phyloP scores from a whole-genome alignment of 2,888 invertebrate genomes.

The Rhagonycha fulva region DNA sequence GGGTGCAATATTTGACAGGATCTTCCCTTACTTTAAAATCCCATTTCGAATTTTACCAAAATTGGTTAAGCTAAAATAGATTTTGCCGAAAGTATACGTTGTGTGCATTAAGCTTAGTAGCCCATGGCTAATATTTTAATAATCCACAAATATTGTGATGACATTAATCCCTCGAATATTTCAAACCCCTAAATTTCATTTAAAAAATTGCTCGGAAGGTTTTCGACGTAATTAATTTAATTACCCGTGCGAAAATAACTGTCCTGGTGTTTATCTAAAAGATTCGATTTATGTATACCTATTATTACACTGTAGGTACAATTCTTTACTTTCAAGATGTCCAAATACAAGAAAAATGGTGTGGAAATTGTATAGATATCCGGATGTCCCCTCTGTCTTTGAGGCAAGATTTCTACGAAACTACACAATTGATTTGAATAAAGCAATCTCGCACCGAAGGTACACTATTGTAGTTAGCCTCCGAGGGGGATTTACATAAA shows the following conservation, averaged over 20 bases:
- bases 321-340: neutral
- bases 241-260: neutral
- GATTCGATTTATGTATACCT: neutral
- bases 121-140: neutral
- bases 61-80: neutral
- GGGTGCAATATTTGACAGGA: neutral
- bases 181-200: neutral
- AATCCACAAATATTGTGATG: neutral
- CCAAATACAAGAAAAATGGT: neutral
- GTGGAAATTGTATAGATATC: neutral
- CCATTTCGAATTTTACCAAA: neutral
- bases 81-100: neutral
- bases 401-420: neutral
- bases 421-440: neutral
- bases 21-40: neutral
- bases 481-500: neutral
- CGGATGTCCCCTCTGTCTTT: neutral
- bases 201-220: neutral
- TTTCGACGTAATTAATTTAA: neutral
- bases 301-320: neutral
- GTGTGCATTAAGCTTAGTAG: neutral
- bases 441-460: neutral
- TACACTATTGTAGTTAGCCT: neutral
- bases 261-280: neutral
- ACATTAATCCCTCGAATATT: neutral